phyloP scores from a whole-genome alignment of 2,113 vertebrate genomes.

The Erpornis zantholeuca region DNA sequence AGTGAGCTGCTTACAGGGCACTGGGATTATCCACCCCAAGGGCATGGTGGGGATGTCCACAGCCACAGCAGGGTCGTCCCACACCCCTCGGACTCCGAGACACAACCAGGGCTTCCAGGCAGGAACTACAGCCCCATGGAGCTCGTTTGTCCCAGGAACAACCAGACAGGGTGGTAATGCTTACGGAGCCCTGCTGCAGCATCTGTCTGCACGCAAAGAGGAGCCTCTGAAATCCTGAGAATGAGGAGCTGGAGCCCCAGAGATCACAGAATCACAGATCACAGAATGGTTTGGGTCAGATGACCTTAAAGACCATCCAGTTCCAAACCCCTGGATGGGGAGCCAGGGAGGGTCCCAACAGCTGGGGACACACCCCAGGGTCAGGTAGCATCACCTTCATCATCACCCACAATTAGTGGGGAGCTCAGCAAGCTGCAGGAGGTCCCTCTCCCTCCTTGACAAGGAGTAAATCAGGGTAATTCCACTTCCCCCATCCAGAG shows the following conservation, averaged over 20 bases:
- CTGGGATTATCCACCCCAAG: background rate
- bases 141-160: background rate
- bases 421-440: background rate
- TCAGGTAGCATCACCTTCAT: background rate
- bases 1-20: rapidly evolving
- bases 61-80: rapidly evolving
- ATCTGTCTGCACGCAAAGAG: background rate
- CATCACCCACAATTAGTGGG: background rate
- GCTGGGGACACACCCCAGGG: background rate
- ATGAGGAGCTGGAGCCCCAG: background rate
- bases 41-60: rapidly evolving
- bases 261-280: background rate
- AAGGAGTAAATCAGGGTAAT: background rate
- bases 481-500: background rate
- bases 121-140: background rate
- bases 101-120: background rate
- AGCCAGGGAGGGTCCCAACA: background rate
- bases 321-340: background rate
- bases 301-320: background rate
- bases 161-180: background rate
- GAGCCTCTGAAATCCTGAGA: background rate
- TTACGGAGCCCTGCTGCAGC: background rate
- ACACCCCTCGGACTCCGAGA: rapidly evolving
- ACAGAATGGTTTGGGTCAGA: background rate
- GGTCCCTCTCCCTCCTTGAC: background rate